Base-by-base conservation (phyloP, 2,113 vertebrate genomes). In the Scophthalmus maximus region DNA sequence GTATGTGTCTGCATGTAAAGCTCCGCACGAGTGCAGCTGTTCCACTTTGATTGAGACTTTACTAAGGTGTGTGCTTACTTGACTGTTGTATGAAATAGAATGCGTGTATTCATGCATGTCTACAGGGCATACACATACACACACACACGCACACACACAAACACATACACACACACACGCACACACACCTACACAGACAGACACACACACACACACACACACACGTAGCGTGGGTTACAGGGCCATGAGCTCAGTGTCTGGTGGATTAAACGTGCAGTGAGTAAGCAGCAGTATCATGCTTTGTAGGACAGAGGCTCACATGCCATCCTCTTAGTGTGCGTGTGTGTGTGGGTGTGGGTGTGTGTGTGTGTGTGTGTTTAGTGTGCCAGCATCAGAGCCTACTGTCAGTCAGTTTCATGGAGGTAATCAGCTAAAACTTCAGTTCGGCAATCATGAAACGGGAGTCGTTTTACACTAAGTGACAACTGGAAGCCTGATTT, bases 241-340 rank as follows among this genome's bases (percentile, higher is more conserved):
- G 62, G 72, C 72, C 38, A 34, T 75, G 69, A 85, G 68, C 77
- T 74, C 62, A 76, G 66, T 78, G 79, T 69, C 72, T 73, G 79
- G 52, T 78, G 84, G 82, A 85, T 87, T 87, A 82, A 79, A 73
- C 10, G 18, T 15, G 53, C 62, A 60, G 71, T 68, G 73, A 84
- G 68, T 76, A 85, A 75, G 79, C 82, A 85, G 81, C 84, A 70
- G 29, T 76, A 59, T 67, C 66, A 58, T 82, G 78, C 74, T 83
- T 78, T 84, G 68, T 52, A 74, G 68, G 47, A 74, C 55, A 61
- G 51, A 64, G 23, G 61, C 69, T 82, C 61, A 58, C 27, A 40
- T 68, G 55, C 61, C 51, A 25, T 83, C 70, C 65, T 42, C 10
- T 44, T 1, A 77, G 75, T 73, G 29, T 49, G 26, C 67, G 15